Base-by-base conservation (phyloP, 2,797 vertebrate genomes). In the Leuciscus waleckii region DNA sequence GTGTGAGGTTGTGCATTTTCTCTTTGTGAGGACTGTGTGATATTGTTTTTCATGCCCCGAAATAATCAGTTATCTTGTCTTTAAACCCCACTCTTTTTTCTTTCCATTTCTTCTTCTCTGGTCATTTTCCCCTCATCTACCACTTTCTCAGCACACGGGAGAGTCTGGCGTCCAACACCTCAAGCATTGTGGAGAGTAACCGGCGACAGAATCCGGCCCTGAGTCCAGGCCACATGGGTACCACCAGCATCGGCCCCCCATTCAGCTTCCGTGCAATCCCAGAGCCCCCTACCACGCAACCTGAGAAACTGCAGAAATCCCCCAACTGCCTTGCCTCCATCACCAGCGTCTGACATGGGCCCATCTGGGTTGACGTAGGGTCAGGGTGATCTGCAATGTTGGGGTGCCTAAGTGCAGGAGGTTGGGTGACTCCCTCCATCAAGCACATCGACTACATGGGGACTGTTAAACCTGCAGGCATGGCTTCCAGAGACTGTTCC, bases 131-230 rank as follows among this genome's bases (percentile, higher is more conserved):
- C 54, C 46, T 8, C 35, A 8, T 61, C 32, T 78, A n/a, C 49
- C 32, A 49, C 67, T 46, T 9, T 43, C 39, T 86, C 93, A 99
- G 98, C 93, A 99, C 98, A 89, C 97, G 98, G 85, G 98, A 99
- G 95, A 99, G 98, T 95, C 96, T 99, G 96, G 98, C 98, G 90
- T 99, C 98, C 94, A 99, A 99, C 95, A 99, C 98, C 87, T 99
- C 98, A 75, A 99, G 98, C 93, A 98, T 99, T 81, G 98, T 99
- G 93, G 98, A 99, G 95, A 99, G 98, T 95, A 99, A 97, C 96
- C 96, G 98, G 89, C 97, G 98, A 84, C 98, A 99, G 96, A 99
- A 99, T 91, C 96, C 96, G 0, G 97, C 97, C 84, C 94, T 99
- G 94, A 99, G 98, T 93, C 98, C 98, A 0, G 97, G 97, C 76